Conservation (phyloP, 2,797 vertebrate species). For the Microchirus variegatus region DNA sequence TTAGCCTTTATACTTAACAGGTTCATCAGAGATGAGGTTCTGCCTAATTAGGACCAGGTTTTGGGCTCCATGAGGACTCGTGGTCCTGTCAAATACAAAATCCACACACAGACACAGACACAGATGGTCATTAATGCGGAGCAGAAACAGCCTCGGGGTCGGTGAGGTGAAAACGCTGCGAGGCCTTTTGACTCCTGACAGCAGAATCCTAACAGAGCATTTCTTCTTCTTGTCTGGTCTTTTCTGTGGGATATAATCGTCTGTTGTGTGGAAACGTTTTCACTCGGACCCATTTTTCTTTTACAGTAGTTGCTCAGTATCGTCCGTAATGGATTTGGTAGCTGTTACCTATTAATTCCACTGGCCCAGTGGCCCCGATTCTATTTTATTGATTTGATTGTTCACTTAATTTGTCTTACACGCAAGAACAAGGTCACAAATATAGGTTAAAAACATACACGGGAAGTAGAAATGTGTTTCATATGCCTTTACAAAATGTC, state of each 20-base stretch:
- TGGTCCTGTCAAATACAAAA: slow-evolving; percentile 34
- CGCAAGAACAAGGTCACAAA: not conserved
- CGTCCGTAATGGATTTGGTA: not conserved
- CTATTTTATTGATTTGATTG: not conserved
- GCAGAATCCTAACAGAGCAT: slow-evolving; percentile 13
- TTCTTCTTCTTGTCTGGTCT: slow-evolving; percentile 11
- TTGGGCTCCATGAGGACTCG: too few species aligned
- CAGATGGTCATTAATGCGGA: slow-evolving; percentile 37
- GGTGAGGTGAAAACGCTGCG: slow-evolving; percentile 20
- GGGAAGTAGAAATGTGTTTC: not conserved
- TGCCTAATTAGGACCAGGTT: too few species aligned
- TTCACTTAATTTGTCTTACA: not conserved
- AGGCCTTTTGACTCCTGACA: slow-evolving; percentile 47
- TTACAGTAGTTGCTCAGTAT: not conserved
- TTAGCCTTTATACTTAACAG: too few species aligned
- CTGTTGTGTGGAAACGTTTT: not conserved
- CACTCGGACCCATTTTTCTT: not conserved
- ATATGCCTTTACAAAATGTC: not conserved
- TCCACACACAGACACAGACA: slow-evolving; percentile 25
- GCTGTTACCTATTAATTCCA: not conserved
- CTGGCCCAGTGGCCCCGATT: not conserved
- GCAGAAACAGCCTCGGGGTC: slow-evolving; percentile 33
- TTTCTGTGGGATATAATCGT: not conserved
- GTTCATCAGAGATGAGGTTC: too few species aligned
- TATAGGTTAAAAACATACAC: not conserved